A percentile compares a stretch with the other conserved stretches of the same genome.
Evolutionary conservation across 2,797 vertebrate genomes (phyloP).

Genomic region (Momotus momota): DNA sequence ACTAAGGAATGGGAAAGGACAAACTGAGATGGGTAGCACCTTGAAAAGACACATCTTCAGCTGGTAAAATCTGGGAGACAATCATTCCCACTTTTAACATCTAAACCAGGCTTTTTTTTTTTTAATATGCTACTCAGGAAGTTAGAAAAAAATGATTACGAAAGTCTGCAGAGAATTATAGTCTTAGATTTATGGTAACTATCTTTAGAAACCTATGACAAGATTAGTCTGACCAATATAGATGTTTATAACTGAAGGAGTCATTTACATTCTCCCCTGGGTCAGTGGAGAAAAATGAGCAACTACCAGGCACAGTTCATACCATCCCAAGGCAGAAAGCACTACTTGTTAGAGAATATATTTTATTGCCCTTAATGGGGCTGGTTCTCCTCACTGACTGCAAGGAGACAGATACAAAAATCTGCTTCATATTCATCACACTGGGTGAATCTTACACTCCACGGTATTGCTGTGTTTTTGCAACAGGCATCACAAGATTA

Average conservation of each 20-base stretch:
- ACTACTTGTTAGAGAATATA: not conserved
- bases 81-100: not conserved
- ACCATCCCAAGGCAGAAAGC: not conserved
- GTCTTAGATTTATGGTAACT: not conserved
- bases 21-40: accelerated
- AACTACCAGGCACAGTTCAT: not conserved
- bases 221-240: not conserved
- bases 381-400: not conserved
- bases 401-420: not conserved
- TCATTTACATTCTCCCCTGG: not conserved
- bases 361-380: not conserved
- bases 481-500: not conserved
- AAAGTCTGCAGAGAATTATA: not conserved
- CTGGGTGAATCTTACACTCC: not conserved
- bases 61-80: not conserved
- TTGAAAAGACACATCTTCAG: not conserved
- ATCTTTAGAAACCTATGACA: not conserved
- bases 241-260: not conserved
- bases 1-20: not conserved
- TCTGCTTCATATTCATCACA: not conserved
- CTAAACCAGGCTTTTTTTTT: not conserved
- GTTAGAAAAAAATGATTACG: not conserved
- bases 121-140: not conserved
- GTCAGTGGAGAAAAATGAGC: not conserved
- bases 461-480: not conserved